These are phyloP conservation scores for Mercenaria mercenaria DNA, from an alignment of 1,140 invertebrate species.

Conservation along the genomic window DNA sequence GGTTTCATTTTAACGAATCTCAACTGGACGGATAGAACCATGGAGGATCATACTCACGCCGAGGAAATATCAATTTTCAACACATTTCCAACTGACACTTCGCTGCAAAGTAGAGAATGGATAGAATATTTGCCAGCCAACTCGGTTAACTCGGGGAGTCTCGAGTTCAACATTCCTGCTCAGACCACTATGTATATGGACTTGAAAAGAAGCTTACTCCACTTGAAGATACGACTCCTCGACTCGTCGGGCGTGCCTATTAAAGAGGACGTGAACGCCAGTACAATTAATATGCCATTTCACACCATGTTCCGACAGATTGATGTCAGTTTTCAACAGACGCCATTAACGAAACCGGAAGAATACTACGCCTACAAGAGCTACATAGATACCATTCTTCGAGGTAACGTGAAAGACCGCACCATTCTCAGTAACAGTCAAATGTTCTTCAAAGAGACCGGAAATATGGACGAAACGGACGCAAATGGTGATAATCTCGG, in stretches of 20 bases:
- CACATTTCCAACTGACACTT: background rate
- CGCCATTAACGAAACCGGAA: background rate
- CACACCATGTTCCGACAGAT: slow-evolving; percentile 48
- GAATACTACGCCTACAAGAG: slow-evolving; percentile 63
- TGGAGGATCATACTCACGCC: background rate
- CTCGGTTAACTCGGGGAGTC: background rate
- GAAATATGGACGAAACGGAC: background rate
- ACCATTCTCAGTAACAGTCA: background rate
- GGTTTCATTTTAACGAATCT: background rate
- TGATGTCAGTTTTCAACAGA: slow-evolving; percentile 38
- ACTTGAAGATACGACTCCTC: background rate
- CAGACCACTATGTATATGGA: slow-evolving; percentile 53
- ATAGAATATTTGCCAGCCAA: background rate
- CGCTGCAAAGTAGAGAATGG: background rate
- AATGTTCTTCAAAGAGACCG: slow-evolving; percentile 46
- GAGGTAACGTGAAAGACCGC: background rate
- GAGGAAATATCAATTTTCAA: background rate
- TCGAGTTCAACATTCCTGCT: slow-evolving; percentile 48
- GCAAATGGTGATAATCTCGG: slow-evolving; percentile 10
- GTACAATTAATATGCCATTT: slow-evolving; percentile 9
- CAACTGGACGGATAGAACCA: background rate
- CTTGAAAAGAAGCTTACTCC: slow-evolving; percentile 28
- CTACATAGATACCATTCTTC: slow-evolving; percentile 63
- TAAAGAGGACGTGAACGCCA: background rate
- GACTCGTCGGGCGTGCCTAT: background rate